These are phyloP conservation scores for Urocolius indicus DNA, from an alignment of 2,113 vertebrate genomes.

Conservation along the genomic window DNA sequence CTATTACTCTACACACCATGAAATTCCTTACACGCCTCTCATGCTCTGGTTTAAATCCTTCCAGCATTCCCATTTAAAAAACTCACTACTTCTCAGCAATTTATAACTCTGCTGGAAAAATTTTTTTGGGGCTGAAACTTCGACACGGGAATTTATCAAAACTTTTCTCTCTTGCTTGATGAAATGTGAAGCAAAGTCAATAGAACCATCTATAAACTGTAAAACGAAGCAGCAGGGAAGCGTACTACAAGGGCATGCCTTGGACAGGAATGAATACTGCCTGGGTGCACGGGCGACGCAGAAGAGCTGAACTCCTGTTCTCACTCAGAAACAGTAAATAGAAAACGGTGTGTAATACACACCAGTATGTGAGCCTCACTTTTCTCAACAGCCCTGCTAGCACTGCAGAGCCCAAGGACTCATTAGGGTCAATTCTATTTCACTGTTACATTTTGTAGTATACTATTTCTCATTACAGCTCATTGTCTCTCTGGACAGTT, in stretches of 20 bases:
- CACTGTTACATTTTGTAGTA: background rate
- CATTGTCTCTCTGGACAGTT: background rate
- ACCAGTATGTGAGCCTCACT: background rate
- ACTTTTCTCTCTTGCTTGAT: background rate
- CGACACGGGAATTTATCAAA: background rate
- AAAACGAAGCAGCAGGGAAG: background rate
- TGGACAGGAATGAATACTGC: background rate
- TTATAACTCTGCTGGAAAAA: constrained; percentile 4
- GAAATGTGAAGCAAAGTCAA: background rate
- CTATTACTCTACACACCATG: background rate
- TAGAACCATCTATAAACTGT: background rate
- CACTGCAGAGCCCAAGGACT: background rate
- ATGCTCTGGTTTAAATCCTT: background rate
- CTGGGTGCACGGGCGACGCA: accelerated
- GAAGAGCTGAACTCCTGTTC: background rate
- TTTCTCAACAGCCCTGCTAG: background rate
- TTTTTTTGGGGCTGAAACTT: background rate
- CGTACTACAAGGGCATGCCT: background rate
- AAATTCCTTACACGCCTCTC: background rate
- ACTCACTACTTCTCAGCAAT: background rate
- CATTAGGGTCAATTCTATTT: background rate
- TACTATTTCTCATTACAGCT: background rate
- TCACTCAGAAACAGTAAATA: background rate
- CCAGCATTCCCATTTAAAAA: background rate
- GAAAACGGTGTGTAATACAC: background rate